A percentile compares a stretch with the other conserved stretches of the same genome.
These are phyloP conservation scores for Phrynocephalus forsythii DNA, from an alignment of 2,797 vertebrate species.

Conservation along the genomic window DNA sequence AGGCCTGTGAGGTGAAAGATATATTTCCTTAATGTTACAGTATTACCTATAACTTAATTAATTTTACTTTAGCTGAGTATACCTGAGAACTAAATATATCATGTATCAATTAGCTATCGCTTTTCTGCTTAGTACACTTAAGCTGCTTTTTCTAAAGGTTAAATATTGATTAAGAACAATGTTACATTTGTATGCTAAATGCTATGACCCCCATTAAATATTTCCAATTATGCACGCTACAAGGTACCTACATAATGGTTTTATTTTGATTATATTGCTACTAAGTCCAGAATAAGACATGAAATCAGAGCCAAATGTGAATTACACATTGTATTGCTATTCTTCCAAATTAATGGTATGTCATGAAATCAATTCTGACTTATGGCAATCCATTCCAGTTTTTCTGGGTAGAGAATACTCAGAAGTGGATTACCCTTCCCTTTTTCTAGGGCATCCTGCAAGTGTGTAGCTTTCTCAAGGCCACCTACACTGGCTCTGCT, in stretches of 20 bases:
- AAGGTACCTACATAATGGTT: constrained; percentile 63
- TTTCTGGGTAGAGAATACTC: too few species aligned
- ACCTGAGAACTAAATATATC: constrained; percentile 74
- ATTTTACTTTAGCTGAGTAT: constrained; percentile 69
- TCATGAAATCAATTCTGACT: too few species aligned
- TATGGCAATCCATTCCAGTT: too few species aligned
- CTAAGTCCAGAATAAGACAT: constrained; percentile 43
- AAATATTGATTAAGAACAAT: constrained; percentile 70
- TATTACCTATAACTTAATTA: constrained; percentile 76
- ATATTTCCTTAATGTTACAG: constrained; percentile 66
- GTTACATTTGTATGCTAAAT: constrained; percentile 66
- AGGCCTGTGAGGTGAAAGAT: constrained; percentile 66
- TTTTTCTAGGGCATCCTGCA: too few species aligned
- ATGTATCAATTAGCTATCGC: constrained; percentile 65
- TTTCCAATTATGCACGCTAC: constrained; percentile 57
- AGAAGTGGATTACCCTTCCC: too few species aligned
- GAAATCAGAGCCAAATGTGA: constrained; percentile 60
- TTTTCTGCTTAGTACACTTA: constrained; percentile 67
- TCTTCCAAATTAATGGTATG: constrained; percentile 25
- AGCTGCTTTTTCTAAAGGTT: constrained; percentile 69
- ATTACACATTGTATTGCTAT: constrained; percentile 48
- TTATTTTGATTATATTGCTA: constrained; percentile 10
- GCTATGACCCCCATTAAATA: constrained; percentile 66
- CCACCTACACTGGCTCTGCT: too few species aligned
- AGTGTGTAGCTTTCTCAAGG: too few species aligned